Percentiles rank a stretch among this genome's conserved stretches.
These are phyloP conservation scores for Anagrus nilaparvatae DNA, from an alignment of 1,140 invertebrate species.

Conservation along the genomic window DNA sequence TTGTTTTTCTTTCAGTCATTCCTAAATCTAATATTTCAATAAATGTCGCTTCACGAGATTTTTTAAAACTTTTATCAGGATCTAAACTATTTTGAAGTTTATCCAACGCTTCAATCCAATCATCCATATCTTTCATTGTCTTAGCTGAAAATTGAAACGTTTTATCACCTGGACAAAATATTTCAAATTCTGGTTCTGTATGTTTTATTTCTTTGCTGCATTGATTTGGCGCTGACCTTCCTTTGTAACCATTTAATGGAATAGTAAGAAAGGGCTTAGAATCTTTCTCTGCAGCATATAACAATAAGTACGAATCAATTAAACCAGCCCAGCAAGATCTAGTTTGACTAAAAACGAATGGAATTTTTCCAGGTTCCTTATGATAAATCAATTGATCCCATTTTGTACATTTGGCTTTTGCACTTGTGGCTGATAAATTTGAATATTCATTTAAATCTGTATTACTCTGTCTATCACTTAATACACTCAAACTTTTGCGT, in stretches of 20 bases:
- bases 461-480: slow-evolving; percentile 1
- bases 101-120: slow-evolving; percentile 25
- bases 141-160: slow-evolving; percentile 31
- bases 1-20: slow-evolving; percentile 6
- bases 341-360: slow-evolving; percentile 21
- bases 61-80: slow-evolving; percentile 8
- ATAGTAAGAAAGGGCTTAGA: slow-evolving; percentile 23
- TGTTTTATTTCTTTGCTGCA: slow-evolving; percentile 24
- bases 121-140: slow-evolving; percentile 29
- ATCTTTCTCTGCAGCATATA: slow-evolving; percentile 30
- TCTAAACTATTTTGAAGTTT: slow-evolving; percentile 4
- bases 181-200: slow-evolving; percentile 32
- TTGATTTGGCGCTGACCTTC: slow-evolving; percentile 24
- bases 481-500: neutral
- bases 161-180: slow-evolving; percentile 29
- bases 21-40: slow-evolving; percentile 4
- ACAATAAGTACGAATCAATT: slow-evolving; percentile 28
- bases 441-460: slow-evolving; percentile 20
- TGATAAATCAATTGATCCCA: slow-evolving; percentile 25
- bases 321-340: slow-evolving; percentile 31
- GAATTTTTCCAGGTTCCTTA: slow-evolving; percentile 25
- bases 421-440: slow-evolving; percentile 23
- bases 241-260: slow-evolving; percentile 28
- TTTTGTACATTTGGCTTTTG: slow-evolving; percentile 22
- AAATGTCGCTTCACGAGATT: slow-evolving; percentile 16